Conservation (phyloP, 1,140 invertebrate species). For the Musca vetustissima region DNA sequence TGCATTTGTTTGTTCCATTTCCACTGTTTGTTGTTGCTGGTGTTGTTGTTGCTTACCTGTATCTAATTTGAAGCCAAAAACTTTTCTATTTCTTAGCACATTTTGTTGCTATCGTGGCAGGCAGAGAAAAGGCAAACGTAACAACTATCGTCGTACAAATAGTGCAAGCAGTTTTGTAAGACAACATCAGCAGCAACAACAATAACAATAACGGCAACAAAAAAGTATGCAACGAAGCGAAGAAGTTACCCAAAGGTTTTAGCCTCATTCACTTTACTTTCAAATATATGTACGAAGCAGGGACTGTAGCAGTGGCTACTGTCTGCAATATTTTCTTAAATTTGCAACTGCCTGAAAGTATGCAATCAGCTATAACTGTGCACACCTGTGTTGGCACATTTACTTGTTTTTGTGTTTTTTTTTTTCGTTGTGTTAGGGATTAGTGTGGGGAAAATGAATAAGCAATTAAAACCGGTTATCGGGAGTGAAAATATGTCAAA, state of each 20-base stretch:
- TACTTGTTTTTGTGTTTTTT: no score
- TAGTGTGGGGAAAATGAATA: no score
- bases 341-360: slow-evolving; percentile 23
- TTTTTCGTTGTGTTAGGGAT: neutral
- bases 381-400: slow-evolving; percentile 18
- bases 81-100: neutral
- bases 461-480: no score
- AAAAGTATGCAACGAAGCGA: neutral
- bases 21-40: neutral
- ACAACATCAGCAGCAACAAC: no score
- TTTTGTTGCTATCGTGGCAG: neutral
- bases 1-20: no score
- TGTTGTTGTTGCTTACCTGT: no score
- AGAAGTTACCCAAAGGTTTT: slow-evolving; percentile 21
- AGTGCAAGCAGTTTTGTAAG: no score
- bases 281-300: slow-evolving; percentile 4
- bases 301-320: no score
- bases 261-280: neutral
- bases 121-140: neutral
- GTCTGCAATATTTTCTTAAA: slow-evolving; percentile 16
- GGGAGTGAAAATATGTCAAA: no score
- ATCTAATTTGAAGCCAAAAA: slow-evolving; percentile 22
- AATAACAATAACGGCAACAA: no score
- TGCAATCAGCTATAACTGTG: slow-evolving; percentile 22
- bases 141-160: neutral